Evolutionary conservation across 2,888 invertebrate species (phyloP).

Genomic region (Spilarctia lutea): DNA sequence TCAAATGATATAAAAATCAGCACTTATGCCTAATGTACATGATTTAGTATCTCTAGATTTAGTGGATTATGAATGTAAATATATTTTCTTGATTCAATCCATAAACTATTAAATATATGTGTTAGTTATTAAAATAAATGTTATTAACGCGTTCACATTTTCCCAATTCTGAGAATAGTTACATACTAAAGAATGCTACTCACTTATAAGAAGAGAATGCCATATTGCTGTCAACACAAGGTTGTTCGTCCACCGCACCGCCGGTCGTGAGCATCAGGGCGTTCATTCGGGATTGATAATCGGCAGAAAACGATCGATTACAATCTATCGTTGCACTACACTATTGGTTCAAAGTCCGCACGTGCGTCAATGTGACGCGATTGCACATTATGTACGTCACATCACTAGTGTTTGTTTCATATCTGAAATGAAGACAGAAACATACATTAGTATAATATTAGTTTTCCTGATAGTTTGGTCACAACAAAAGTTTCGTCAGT

Average conservation of each 20-base stretch:
- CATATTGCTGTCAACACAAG: conserved; percentile 81
- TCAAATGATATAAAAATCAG: no score
- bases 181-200: conserved; percentile 53
- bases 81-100: background rate
- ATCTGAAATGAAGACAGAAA: conserved; percentile 59
- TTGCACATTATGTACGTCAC: conserved; percentile 66
- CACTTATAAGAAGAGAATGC: conserved; percentile 83
- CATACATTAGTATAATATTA: background rate
- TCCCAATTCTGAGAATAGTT: background rate
- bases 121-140: background rate
- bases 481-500: no score
- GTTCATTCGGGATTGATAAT: conserved; percentile 74
- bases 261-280: conserved; percentile 83
- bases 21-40: background rate
- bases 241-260: conserved; percentile 78
- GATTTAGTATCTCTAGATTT: background rate
- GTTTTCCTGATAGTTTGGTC: no score
- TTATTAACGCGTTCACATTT: background rate
- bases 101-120: background rate
- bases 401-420: conserved; percentile 70
- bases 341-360: conserved; percentile 66
- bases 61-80: background rate
- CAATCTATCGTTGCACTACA: conserved; percentile 67
- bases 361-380: conserved; percentile 71
- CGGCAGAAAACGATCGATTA: conserved; percentile 47